Evolutionary conservation across 2,113 vertebrate species (phyloP).

Genomic region (Thryonomys swinderianus): DNA sequence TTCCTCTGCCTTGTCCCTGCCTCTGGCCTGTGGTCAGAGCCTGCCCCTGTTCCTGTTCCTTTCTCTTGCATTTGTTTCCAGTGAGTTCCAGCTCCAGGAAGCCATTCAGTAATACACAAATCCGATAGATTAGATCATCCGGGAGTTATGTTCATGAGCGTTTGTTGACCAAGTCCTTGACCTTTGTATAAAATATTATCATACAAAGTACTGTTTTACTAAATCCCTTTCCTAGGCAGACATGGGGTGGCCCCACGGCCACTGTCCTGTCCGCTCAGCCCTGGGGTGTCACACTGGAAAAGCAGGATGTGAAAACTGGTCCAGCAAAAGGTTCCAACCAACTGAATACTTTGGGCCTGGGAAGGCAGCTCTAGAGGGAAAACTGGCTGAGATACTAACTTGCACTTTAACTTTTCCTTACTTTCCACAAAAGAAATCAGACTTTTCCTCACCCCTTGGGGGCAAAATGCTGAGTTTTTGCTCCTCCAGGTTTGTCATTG

Average conservation of each 20-base stretch:
- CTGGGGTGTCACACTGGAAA: not conserved
- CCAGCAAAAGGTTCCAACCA: not conserved
- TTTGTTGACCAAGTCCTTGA: not conserved
- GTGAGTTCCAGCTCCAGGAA: not conserved
- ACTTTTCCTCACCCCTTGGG: not conserved
- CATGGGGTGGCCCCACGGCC: not conserved
- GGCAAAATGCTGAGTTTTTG: constrained; percentile 4
- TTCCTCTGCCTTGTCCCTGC: not conserved
- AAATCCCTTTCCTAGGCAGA: not conserved
- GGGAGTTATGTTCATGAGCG: not conserved
- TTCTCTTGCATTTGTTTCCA: not conserved
- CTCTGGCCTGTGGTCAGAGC: not conserved
- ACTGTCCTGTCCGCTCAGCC: not conserved
- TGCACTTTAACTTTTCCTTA: constrained; percentile 2
- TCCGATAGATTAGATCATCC: not conserved
- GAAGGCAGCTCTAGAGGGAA: not conserved
- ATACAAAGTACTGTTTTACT: not conserved
- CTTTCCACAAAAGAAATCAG: not conserved
- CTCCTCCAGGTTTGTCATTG: not conserved
- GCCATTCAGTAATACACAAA: not conserved
- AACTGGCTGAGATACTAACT: not conserved
- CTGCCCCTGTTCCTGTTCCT: not conserved
- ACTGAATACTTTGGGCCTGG: not conserved
- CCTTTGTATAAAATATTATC: not conserved
- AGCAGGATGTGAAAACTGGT: not conserved